phyloP scores from a whole-genome alignment of 2,888 invertebrate species.

The Herminia tarsipennalis region DNA sequence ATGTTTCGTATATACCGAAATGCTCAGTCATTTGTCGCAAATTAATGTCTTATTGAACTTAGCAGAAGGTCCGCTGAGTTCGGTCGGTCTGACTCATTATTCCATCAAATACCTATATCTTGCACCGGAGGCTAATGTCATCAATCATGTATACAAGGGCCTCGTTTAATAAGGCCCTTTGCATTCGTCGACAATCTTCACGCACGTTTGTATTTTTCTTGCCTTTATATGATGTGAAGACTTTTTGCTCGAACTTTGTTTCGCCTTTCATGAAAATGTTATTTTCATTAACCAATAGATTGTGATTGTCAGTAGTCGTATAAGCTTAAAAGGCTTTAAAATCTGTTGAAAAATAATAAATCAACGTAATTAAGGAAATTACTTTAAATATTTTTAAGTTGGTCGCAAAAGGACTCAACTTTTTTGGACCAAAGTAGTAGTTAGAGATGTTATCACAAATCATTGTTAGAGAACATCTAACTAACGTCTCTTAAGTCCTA shows the following conservation, averaged over 20 bases:
- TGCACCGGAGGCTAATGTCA: conserved; percentile 29
- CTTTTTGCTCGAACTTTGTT: neutral
- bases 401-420: too few species aligned
- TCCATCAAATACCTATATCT: conserved; percentile 12
- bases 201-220: conserved; percentile 19
- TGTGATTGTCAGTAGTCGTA: too few species aligned
- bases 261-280: neutral
- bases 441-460: too few species aligned
- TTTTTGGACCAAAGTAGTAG: too few species aligned
- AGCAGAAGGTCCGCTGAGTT: neutral
- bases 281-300: neutral
- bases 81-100: conserved; percentile 30
- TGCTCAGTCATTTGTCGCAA: conserved; percentile 51
- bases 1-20: conserved; percentile 33
- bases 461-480: too few species aligned
- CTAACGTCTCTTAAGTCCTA: too few species aligned
- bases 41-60: conserved; percentile 40
- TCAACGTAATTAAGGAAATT: too few species aligned
- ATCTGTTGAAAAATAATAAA: too few species aligned
- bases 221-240: conserved; percentile 5
- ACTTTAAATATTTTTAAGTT: too few species aligned
- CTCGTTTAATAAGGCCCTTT: conserved; percentile 57
- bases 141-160: conserved; percentile 59
- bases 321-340: neutral
- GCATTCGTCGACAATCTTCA: conserved; percentile 49